Base-by-base conservation (phyloP, 1,140 invertebrate species). In the Drosophila baimaii region DNA sequence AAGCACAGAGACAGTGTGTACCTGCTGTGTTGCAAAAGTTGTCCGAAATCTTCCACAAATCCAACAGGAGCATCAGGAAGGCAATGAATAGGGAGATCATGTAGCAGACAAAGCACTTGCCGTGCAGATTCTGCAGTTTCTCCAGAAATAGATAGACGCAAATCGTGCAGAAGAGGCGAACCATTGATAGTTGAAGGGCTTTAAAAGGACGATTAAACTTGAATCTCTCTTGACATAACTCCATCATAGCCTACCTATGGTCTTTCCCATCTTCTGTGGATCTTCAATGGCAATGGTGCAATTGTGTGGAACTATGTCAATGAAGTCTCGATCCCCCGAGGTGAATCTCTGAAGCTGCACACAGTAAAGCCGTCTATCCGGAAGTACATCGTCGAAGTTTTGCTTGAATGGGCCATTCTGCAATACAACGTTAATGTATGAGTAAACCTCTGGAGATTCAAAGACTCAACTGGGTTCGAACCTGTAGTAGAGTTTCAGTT, bases 101-200 rank as follows among this genome's bases (percentile, higher is more conserved):
- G 81, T 96, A 96, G 69, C 94, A 94, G 93, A 96, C 95, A 0
- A 96, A 91, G 3, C 94, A 95, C 85, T 94, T 94, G 2, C 95
- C 95, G 72, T 96, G 95, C 0, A 96, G 91, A 88, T 95, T 96
- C 19, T 94, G 83, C n/a, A 96, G 86, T 54, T 96, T 95, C 0
- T 94, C 94, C 29, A 96, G 93, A 13, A 94, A 92, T 0, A 94
- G 94, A 79, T 97, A 96, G 0, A 96, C 95, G 35, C 95, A 25
- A 44, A 96, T 95, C 0, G 96, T 96, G 0, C 93, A 91, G 7
- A 95, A 46, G 0, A 96, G 91, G 61, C 95, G 96, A 0, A 95
- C 93, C 7, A 95, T 93, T 0, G 95, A 96, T 1, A 95, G 78
- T 0, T 94, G 82, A 57, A 96, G 93, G 33, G 94, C 95, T 93